Percentiles rank a stretch among this genome's conserved stretches.
Conservation (phyloP, 2,888 invertebrate genomes). For the Myathropa florea region DNA sequence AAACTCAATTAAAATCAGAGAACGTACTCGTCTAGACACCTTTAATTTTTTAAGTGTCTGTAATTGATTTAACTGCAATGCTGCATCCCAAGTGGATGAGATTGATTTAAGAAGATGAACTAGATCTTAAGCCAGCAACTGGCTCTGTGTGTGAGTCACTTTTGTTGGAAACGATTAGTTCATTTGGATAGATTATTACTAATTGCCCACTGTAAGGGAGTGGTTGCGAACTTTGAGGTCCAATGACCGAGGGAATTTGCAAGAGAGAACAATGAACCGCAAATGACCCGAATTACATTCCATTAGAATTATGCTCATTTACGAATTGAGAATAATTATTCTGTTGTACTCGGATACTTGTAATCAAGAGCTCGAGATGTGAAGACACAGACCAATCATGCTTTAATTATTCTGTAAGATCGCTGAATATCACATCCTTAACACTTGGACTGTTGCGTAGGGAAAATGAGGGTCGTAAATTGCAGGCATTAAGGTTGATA, state of each 20-base stretch:
- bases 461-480: no score
- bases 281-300: conserved; percentile 56
- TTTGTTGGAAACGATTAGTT: conserved; percentile 16
- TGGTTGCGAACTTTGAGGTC: conserved; percentile 16
- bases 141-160: conserved; percentile 3
- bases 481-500: no score
- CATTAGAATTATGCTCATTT: conserved; percentile 41
- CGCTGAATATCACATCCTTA: no score
- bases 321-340: conserved; percentile 63
- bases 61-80: conserved; percentile 20
- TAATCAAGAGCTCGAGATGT: conserved; percentile 34
- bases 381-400: conserved; percentile 23
- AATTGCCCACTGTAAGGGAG: conserved; percentile 54
- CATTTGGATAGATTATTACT: conserved; percentile 29
- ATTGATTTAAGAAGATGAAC: conserved; percentile 34
- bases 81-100: background rate
- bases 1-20: background rate
- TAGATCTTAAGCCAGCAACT: conserved; percentile 25
- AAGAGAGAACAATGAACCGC: conserved; percentile 63
- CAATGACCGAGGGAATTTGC: conserved; percentile 38
- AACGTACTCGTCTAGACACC: conserved; percentile 37
- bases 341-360: conserved; percentile 50
- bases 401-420: conserved; percentile 13
- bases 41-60: conserved; percentile 24
- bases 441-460: background rate